Evolutionary conservation across 2,888 invertebrate species (phyloP).

Genomic region (Caenorhabditis auriculariae): DNA sequence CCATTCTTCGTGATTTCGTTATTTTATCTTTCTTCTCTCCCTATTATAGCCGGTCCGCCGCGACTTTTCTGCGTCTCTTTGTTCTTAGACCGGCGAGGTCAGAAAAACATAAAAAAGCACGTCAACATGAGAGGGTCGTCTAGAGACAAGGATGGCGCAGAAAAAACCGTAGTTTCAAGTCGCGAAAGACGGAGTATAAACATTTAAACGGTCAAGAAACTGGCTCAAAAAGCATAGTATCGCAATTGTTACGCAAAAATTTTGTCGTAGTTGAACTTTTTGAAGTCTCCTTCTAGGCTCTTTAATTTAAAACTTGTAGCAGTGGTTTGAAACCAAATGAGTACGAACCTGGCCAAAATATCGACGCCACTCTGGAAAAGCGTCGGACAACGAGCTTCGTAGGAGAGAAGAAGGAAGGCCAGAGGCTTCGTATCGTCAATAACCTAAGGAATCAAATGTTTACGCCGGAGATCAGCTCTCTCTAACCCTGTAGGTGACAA

Average conservation of each 20-base stretch:
- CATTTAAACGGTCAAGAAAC: too few relatives aligned
- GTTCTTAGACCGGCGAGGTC: too few relatives aligned
- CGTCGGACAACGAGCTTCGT: constrained; percentile 42
- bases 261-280: too few relatives aligned
- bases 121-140: too few relatives aligned
- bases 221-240: too few relatives aligned
- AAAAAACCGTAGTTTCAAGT: too few relatives aligned
- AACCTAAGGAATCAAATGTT: constrained; percentile 13
- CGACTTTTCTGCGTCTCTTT: not conserved
- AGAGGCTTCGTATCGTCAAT: constrained; percentile 43
- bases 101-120: too few relatives aligned
- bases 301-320: not conserved
- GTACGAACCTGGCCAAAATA: constrained; percentile 25
- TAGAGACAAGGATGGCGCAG: too few relatives aligned
- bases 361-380: constrained; percentile 40
- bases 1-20: not conserved
- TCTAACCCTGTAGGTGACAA: constrained; percentile 42
- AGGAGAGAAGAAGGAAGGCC: constrained; percentile 40
- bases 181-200: too few relatives aligned
- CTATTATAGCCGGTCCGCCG: not conserved
- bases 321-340: not conserved
- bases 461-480: not conserved
- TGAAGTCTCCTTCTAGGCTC: too few relatives aligned
- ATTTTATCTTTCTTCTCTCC: not conserved
- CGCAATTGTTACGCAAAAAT: too few relatives aligned